These are phyloP conservation scores for Ganaspis brasiliensis DNA, from an alignment of 2,888 invertebrate species.

Conservation along the genomic window DNA sequence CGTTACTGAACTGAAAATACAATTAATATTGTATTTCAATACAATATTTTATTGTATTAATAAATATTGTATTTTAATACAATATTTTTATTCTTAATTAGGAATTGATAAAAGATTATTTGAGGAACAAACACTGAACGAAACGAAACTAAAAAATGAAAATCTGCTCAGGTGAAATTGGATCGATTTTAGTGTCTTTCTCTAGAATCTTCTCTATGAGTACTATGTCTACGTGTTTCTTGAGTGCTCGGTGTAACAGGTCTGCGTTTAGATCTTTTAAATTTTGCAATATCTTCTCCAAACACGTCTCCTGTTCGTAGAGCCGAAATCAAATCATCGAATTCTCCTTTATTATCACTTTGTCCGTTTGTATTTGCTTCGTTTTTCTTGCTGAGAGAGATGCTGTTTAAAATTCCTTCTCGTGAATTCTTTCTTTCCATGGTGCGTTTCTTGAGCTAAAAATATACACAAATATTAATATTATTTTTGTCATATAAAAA, in stretches of 20 bases:
- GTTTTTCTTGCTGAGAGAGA: slow-evolving; percentile 86
- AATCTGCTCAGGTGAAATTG: slow-evolving; percentile 12
- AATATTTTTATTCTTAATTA: too few relatives aligned
- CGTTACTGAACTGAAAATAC: too few relatives aligned
- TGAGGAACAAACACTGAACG: slow-evolving; percentile 33
- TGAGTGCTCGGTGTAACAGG: slow-evolving; percentile 82
- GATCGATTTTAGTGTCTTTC: slow-evolving; percentile 81
- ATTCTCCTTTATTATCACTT: slow-evolving; percentile 89
- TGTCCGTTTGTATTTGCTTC: slow-evolving; percentile 84
- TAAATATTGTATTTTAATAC: too few relatives aligned
- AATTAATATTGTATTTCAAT: too few relatives aligned
- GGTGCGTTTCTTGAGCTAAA: slow-evolving; percentile 90
- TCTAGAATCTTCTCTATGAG: slow-evolving; percentile 86
- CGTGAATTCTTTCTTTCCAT: slow-evolving; percentile 92
- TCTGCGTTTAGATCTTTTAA: slow-evolving; percentile 89
- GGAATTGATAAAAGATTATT: too few relatives aligned
- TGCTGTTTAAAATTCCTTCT: slow-evolving; percentile 89
- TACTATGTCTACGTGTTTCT: slow-evolving; percentile 84
- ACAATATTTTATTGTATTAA: too few relatives aligned
- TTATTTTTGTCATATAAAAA: slow-evolving; percentile 2
- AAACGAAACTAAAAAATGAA: background rate
- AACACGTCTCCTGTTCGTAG: slow-evolving; percentile 96
- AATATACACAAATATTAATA: slow-evolving; percentile 42
- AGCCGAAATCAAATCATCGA: slow-evolving; percentile 97
- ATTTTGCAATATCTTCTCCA: slow-evolving; percentile 97